Base-by-base conservation (phyloP, 2,797 vertebrate genomes). In the Mus minutoides region DNA sequence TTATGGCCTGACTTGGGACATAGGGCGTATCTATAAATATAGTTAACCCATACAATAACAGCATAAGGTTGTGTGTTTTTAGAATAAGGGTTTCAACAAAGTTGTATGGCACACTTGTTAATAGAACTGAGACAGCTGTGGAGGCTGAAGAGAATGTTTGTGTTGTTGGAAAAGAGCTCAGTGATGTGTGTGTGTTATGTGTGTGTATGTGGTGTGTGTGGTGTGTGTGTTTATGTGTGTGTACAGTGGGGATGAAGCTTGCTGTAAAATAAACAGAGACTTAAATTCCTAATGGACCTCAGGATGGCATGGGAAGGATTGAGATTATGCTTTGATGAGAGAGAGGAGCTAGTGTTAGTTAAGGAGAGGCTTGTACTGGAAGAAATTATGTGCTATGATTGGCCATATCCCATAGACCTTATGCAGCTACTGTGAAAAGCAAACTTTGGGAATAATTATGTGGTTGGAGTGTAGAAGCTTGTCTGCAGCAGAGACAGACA, bases 401-500 rank as follows among this genome's bases (percentile, higher is more conserved):
- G 37, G 19, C 56, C 77, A 82, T 78, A 89, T 49, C 19, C 13
- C 79, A n/a, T 2, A 80, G 46, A 77, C 6, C 88, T 71, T 64
- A 67, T 76, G 71, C 49, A 67, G 46, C 6, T 37, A 37, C 12
- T 29, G n/a, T 89, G 75, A 58, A 87, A 92, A 92, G 17, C 12
- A 80, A 88, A 17, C 84, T 91, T 91, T 13, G 52, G 34, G 37
- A 79, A 88, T 56, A 95, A 90, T 58, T 78, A 34, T 52, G 21
- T 54, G 10, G 13, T 56, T 52, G 6, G 0, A 75, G 34, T 37
- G 34, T 58, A 64, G 13, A 80, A 46, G 13, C 43, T 87, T 29
- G 8, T 17, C 14, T 52, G 9, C 3, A n/a, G 3, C 8, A 56
- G 29, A 80, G 16, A 24, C 34, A n/a, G 52, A 56, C 34, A 56